These are phyloP conservation scores for Mesaphorura yosii DNA, from an alignment of 1,140 invertebrate genomes.

Conservation along the genomic window DNA sequence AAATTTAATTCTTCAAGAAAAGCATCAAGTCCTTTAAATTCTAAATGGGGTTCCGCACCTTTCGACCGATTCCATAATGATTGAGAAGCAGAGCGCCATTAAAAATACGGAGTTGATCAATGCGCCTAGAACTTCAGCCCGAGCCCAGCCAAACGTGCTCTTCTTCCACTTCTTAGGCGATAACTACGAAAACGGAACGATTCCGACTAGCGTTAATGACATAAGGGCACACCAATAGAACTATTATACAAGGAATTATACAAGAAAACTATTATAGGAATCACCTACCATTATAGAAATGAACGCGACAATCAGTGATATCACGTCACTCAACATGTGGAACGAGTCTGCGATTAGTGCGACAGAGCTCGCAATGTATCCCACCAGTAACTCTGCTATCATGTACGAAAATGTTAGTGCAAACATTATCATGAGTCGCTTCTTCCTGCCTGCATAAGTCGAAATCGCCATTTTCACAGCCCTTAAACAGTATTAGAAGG, in stretches of 20 bases:
- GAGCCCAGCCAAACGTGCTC: conserved; percentile 82
- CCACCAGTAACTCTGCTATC: conserved; percentile 77
- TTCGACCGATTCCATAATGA: conserved; percentile 66
- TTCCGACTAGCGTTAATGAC: neutral
- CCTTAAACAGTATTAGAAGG: too few relatives aligned
- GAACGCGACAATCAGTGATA: conserved; percentile 74
- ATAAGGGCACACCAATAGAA: neutral
- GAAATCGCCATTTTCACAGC: too few relatives aligned
- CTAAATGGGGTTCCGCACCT: neutral
- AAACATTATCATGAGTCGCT: conserved; percentile 80
- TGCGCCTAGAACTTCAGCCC: conserved; percentile 81
- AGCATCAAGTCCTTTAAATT: too few relatives aligned
- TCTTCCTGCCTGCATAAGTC: conserved; percentile 81
- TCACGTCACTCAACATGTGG: conserved; percentile 86
- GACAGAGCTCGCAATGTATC: conserved; percentile 85
- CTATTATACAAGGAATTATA: neutral
- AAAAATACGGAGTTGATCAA: conserved; percentile 83
- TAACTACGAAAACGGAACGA: conserved; percentile 50
- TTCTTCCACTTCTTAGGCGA: conserved; percentile 88
- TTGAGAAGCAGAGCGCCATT: conserved; percentile 80
- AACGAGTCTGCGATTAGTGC: conserved; percentile 82
- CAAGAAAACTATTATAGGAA: neutral
- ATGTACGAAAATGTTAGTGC: conserved; percentile 73
- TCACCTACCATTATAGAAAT: conserved; percentile 57
- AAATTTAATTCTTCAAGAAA: too few relatives aligned